Evolutionary conservation across 2,888 invertebrate genomes (phyloP).

Genomic region (Vanessa cardui): DNA sequence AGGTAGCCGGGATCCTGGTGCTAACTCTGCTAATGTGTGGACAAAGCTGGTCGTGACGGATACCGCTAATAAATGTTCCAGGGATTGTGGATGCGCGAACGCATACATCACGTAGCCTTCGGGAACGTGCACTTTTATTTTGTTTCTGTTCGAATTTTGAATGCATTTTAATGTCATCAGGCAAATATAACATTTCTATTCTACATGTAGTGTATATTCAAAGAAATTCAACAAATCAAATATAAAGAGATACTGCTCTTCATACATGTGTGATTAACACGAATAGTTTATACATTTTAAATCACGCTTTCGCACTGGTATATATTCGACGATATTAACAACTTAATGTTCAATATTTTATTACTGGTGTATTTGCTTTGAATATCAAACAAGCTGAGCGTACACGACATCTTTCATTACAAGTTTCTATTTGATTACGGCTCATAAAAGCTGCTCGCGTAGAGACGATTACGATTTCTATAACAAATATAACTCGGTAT

Average conservation of each 20-base stretch:
- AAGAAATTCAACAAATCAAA: slow-evolving; percentile 5
- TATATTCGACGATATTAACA: slow-evolving; percentile 66
- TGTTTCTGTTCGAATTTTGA: not conserved
- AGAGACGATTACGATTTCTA: slow-evolving; percentile 78
- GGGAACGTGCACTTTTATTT: slow-evolving; percentile 31
- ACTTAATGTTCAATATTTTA: slow-evolving; percentile 77
- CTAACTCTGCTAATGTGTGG: slow-evolving; percentile 80
- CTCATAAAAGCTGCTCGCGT: slow-evolving; percentile 76
- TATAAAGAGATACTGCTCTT: slow-evolving; percentile 3
- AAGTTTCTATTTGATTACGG: slow-evolving; percentile 82
- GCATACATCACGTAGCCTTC: slow-evolving; percentile 51
- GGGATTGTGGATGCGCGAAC: slow-evolving; percentile 68
- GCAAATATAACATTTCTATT: not conserved
- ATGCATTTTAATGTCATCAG: slow-evolving; percentile 1
- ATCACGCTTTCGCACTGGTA: slow-evolving; percentile 53
- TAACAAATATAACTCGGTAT: slow-evolving; percentile 76
- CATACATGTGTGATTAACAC: slow-evolving; percentile 16
- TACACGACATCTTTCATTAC: slow-evolving; percentile 79
- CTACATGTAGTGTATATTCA: not conserved
- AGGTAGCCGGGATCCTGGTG: slow-evolving; percentile 70
- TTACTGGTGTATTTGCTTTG: slow-evolving; percentile 73
- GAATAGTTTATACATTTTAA: slow-evolving; percentile 54
- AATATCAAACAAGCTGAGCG: slow-evolving; percentile 72
- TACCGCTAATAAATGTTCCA: slow-evolving; percentile 79
- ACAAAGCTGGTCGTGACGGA: slow-evolving; percentile 78